Conservation (phyloP, 2,797 vertebrate species). For the Xyrichtys novacula region DNA sequence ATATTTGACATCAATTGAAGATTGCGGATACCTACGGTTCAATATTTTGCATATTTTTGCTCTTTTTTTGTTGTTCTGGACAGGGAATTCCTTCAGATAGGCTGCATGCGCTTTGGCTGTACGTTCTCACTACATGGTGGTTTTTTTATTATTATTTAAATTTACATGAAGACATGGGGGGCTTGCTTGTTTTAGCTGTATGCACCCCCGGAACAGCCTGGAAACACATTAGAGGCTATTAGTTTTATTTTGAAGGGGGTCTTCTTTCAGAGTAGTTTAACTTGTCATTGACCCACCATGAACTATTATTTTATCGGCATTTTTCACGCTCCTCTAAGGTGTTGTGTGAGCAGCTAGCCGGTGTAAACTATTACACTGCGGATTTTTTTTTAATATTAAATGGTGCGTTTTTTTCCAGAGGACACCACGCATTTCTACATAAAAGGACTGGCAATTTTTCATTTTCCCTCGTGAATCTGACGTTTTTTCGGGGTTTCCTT, state of each 20-base stretch:
- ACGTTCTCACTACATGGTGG: not conserved
- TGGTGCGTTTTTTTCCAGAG: constrained; percentile 59
- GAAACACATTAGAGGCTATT: constrained; percentile 55
- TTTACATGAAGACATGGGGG: constrained; percentile 55
- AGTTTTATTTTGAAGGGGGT: constrained; percentile 11
- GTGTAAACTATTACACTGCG: constrained; percentile 40
- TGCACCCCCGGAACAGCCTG: constrained; percentile 46
- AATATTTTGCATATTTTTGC: not conserved
- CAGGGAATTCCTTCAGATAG: constrained; percentile 64
- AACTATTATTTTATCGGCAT: constrained; percentile 48
- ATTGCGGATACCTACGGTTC: constrained; percentile 40
- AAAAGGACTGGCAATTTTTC: constrained; percentile 22
- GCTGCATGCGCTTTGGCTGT: constrained; percentile 53
- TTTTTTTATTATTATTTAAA: constrained; percentile 5
- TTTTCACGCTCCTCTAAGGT: constrained; percentile 44
- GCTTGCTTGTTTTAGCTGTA: constrained; percentile 29
- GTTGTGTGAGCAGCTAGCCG: constrained; percentile 32
- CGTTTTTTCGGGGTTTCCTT: constrained; percentile 22
- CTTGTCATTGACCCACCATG: constrained; percentile 50
- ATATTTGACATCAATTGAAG: constrained; percentile 30
- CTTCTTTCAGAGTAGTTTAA: constrained; percentile 49
- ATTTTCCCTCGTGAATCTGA: not conserved
- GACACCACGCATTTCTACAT: constrained; percentile 38
- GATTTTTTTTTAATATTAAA: constrained; percentile 32
- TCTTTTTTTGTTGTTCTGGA: constrained; percentile 53